phyloP scores from a whole-genome alignment of 2,113 vertebrate genomes.

The Sterrhoptilus dennistouni region DNA sequence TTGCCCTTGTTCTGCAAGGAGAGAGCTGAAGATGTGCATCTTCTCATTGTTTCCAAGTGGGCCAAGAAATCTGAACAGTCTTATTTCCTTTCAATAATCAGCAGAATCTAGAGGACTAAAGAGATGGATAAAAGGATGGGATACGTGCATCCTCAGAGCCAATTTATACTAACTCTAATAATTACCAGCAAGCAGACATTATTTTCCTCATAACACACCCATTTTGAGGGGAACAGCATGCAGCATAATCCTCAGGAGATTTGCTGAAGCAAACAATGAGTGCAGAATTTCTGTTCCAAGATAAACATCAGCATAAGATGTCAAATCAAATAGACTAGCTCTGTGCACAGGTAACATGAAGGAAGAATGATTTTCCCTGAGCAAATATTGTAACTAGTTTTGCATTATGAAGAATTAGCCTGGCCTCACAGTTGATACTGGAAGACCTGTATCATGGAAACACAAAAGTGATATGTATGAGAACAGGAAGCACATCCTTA shows the following conservation, averaged over 20 bases:
- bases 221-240: background rate
- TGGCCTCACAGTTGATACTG: background rate
- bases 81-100: background rate
- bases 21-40: fast-evolving
- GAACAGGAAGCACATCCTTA: background rate
- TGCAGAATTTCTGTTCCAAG: background rate
- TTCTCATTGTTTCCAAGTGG: background rate
- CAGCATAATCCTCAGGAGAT: background rate
- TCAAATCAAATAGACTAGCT: background rate
- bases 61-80: background rate
- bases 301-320: background rate
- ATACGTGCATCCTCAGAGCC: background rate
- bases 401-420: background rate
- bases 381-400: background rate
- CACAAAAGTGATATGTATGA: background rate
- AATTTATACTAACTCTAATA: background rate
- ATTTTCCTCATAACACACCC: background rate
- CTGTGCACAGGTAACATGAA: background rate
- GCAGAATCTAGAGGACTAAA: background rate
- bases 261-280: background rate
- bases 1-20: background rate
- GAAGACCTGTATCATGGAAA: background rate
- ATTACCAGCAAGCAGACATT: background rate
- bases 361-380: background rate
- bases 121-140: background rate